Conservation (phyloP, 2,888 invertebrate genomes). For the Vesta saturnalis region DNA sequence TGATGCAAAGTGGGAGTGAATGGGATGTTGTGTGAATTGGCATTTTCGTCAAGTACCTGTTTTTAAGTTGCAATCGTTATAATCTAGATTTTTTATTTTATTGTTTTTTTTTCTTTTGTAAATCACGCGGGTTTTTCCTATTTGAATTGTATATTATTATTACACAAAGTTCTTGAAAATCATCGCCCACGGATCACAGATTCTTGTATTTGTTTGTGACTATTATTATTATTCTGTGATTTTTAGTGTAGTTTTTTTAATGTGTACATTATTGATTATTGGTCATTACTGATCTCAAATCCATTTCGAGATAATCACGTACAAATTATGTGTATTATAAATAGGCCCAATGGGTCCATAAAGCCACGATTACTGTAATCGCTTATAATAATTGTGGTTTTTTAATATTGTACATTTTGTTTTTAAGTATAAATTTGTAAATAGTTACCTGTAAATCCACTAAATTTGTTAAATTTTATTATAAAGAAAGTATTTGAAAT, state of each 20-base stretch:
- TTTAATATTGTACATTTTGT: constrained; percentile 55
- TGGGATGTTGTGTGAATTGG: constrained; percentile 45
- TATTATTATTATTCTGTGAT: constrained; percentile 59
- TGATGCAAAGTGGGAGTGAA: constrained; percentile 34
- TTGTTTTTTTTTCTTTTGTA: constrained; percentile 55
- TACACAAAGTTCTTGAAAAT: constrained; percentile 20
- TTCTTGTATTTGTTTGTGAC: constrained; percentile 55
- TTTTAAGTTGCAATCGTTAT: constrained; percentile 62
- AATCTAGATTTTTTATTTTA: constrained; percentile 57
- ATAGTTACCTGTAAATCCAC: constrained; percentile 60
- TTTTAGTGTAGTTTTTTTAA: constrained; percentile 54
- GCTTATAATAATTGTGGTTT: constrained; percentile 43
- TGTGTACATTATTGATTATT: constrained; percentile 26
- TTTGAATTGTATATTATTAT: constrained; percentile 38
- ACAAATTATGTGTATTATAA: constrained; percentile 51
- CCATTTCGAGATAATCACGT: constrained; percentile 32
- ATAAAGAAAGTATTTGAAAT: constrained; percentile 46
- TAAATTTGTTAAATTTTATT: constrained; percentile 58
- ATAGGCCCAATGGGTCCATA: constrained; percentile 36
- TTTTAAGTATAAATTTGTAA: constrained; percentile 55
- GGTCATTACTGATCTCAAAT: constrained; percentile 5
- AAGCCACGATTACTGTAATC: constrained; percentile 41
- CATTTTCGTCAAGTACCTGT: constrained; percentile 61
- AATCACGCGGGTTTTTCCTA: constrained; percentile 40
- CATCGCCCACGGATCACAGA: constrained; percentile 48